phyloP scores from a whole-genome alignment of 2,797 vertebrate genomes.

The Pyrrhura leucotis region DNA sequence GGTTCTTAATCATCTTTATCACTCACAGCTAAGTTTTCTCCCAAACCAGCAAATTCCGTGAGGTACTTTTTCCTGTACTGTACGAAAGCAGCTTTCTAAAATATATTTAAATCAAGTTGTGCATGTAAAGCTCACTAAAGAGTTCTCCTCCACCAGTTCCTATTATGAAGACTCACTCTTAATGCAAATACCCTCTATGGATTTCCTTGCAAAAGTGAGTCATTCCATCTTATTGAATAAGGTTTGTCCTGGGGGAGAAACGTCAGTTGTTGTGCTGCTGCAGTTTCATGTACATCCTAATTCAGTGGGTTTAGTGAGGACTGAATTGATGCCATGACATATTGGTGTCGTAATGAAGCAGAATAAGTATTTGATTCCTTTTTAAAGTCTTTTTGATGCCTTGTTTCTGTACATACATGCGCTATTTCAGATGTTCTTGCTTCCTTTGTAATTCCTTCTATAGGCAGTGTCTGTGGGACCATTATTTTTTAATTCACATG shows the following conservation, averaged over 20 bases:
- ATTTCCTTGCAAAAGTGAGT: neutral
- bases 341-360: neutral
- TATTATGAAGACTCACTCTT: neutral
- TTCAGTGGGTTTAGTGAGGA: neutral
- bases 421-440: neutral
- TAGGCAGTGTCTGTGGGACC: neutral
- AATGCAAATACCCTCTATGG: neutral
- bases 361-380: neutral
- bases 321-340: neutral
- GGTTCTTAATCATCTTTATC: neutral
- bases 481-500: neutral
- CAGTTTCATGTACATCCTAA: neutral
- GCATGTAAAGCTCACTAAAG: neutral
- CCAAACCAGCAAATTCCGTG: neutral
- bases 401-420: fast-evolving
- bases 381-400: neutral
- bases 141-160: neutral
- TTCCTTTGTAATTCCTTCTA: neutral
- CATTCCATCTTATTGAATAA: neutral
- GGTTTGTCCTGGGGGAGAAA: neutral
- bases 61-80: neutral
- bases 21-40: neutral
- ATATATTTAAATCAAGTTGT: neutral
- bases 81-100: neutral
- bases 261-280: neutral